Base-by-base conservation (phyloP, 53 echinoderm and acorn worm species). In the Zoroaster sp. region DNA sequence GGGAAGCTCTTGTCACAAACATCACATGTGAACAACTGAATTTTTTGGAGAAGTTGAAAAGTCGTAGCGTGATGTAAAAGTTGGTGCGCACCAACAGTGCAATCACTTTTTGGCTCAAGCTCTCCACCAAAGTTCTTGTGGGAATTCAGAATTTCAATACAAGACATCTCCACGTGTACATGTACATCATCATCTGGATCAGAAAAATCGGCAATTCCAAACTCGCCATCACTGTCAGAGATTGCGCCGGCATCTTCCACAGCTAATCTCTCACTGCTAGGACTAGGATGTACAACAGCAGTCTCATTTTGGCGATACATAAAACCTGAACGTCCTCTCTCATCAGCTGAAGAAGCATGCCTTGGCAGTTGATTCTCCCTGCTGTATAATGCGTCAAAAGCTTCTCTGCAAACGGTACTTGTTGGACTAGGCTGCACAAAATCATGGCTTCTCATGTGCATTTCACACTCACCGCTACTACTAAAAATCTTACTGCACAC, bases 191-290 rank as follows among this genome's bases (percentile, higher is more conserved):
- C 77, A 34, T 31, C 41, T 20, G 21, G 40, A 41, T 80, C 80
- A 42, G 33, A 28, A 4, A 53, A 20, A 2, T 53, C 53, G 18
- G 53, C 3, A 2, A 40, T 42, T 45, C 68, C 83, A 66, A 66
- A 45, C 17, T 69, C 83, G 33, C 35, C 47, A 34, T 83, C 83
- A 46, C 34, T 36, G 66, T 81, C 81, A 25, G 81, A 81, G 23
- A 37, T 5, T 2, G 65, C 13, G 8, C n/a, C 59, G 18, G 7
- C 21, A 1, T 43, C 34, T 21, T 76, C 46, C 25, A 0, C 30
- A 44, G 28, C 23, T 44, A 47, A 31, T 28, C 46, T 15, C 17
- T 76, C 52, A 76, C 12, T 51, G 51, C 3, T 38, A 23, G 18
- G 34, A 51, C 35, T 8, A 52, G 12, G 18, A 15, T 2, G 18